Percentiles rank a stretch among this genome's conserved stretches.
Evolutionary conservation across 92 coral and sea anemone genomes (phyloP).

Genomic region (Parazoanthus swiftii): DNA sequence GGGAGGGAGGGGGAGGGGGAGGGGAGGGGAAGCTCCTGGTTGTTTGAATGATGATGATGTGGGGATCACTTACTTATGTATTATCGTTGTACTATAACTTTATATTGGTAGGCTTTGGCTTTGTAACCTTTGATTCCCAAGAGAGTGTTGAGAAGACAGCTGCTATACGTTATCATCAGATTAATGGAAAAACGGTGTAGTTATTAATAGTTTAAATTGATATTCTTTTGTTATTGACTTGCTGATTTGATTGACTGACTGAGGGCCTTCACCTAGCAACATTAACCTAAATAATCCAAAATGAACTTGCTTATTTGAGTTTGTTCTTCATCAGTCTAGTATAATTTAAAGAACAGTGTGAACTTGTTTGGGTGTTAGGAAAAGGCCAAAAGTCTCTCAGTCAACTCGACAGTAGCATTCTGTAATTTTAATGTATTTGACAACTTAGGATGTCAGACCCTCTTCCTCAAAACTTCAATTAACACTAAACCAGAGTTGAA

Average conservation of each 20-base stretch:
- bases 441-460: too few species aligned
- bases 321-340: background rate
- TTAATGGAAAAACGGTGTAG: slow-evolving; percentile 99
- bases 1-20: too few species aligned
- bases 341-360: too few species aligned
- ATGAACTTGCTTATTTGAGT: background rate
- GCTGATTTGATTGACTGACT: background rate
- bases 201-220: slow-evolving; percentile 62
- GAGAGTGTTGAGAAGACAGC: slow-evolving; percentile 87
- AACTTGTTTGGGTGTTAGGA: background rate
- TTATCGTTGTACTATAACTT: slow-evolving; percentile 52
- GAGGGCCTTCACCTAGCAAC: background rate
- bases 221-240: slow-evolving; percentile 10
- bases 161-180: slow-evolving; percentile 84
- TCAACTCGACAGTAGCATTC: background rate
- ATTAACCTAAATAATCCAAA: background rate
- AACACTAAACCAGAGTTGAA: background rate
- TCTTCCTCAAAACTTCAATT: too few species aligned
- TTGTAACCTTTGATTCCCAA: slow-evolving; percentile 94
- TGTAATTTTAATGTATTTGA: background rate
- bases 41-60: background rate
- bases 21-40: background rate
- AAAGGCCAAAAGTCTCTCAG: background rate
- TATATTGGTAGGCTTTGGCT: slow-evolving; percentile 98
- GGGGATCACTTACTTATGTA: slow-evolving; percentile 27